Evolutionary conservation across 1,140 invertebrate genomes (phyloP), one percentile per base, ranked within the genome.

Genomic region (Zaprionus ornatus): DNA sequence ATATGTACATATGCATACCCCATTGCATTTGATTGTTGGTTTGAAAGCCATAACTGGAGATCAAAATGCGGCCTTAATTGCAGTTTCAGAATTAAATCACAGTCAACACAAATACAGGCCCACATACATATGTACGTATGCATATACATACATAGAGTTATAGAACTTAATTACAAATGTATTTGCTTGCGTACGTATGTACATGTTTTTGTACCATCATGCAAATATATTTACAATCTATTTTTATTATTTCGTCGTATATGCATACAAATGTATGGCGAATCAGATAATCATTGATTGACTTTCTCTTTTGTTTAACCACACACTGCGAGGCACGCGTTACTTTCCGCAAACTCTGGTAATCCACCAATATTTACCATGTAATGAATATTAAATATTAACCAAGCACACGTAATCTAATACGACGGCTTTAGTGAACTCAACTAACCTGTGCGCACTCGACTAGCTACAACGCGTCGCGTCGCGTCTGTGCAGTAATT

Each of bases 341-440:
- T 19, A 45, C 40, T 45, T 6, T 6, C 40, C n/a, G n/a, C 7
- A 35, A 23, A 21, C 27, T 32, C 62, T 62, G 21, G 6, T 40
- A 56, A 69, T 37, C 27, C 23, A 70, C 63, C 40, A 23, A 63
- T 64, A 54, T 65, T 64, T 71, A 61, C 25, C 72, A 59, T 64
- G 42, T 64, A 71, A 75, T 64, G 64, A 70, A 50, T 54, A 48
- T 59, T 60, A 71, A 75, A 71, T 75, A 75, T 71, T 75, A 35
- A 29, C 27, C 37, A 60, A 75, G 54, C 67, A 75, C 54, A 59
- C 27, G 50, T 27, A 52, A 59, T 25, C n/a, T 54, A 59, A 59
- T 54, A 54, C 60, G 35, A 64, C 23, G 23, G 23, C 35, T n/a
- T 48, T 54, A 10, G 60, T 35, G 59, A 63, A 54, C 73, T 54